A percentile compares a stretch with the other conserved stretches of the same genome.
Evolutionary conservation across 2,888 invertebrate genomes (phyloP).

Genomic region (Aleiodes alternator): DNA sequence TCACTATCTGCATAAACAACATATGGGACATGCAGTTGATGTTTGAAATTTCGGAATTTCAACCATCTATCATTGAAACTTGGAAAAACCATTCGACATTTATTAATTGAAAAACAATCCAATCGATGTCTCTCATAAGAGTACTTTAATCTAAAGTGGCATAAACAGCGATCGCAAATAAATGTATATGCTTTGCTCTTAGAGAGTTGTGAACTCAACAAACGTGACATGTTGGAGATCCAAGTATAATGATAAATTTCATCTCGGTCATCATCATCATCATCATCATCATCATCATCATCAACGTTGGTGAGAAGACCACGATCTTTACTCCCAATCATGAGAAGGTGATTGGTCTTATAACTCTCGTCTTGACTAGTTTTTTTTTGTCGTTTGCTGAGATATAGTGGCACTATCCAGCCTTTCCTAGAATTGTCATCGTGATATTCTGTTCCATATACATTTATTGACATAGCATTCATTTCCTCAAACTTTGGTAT

Average conservation of each 20-base stretch:
- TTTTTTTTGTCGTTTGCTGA: constrained; percentile 15
- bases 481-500: no score
- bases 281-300: no score
- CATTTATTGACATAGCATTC: no score
- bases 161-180: constrained; percentile 15
- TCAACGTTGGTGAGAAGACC: no score
- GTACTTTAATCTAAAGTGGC: constrained; percentile 1
- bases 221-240: constrained; percentile 6
- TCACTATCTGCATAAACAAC: constrained; percentile 19
- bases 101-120: constrained; percentile 23
- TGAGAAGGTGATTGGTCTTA: constrained; percentile 24
- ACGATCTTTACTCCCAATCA: background rate
- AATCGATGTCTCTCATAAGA: constrained; percentile 4
- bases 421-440: no score
- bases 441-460: no score
- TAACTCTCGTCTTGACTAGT: no score
- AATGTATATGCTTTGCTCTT: background rate
- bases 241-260: background rate
- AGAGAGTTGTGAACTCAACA: constrained; percentile 1
- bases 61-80: background rate
- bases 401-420: constrained; percentile 26
- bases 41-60: constrained; percentile 12
- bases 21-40: background rate
- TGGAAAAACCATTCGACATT: constrained; percentile 4
- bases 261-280: no score